Conservation (phyloP, 2,113 vertebrate genomes). For the Machaerirhynchus nigripectus region DNA sequence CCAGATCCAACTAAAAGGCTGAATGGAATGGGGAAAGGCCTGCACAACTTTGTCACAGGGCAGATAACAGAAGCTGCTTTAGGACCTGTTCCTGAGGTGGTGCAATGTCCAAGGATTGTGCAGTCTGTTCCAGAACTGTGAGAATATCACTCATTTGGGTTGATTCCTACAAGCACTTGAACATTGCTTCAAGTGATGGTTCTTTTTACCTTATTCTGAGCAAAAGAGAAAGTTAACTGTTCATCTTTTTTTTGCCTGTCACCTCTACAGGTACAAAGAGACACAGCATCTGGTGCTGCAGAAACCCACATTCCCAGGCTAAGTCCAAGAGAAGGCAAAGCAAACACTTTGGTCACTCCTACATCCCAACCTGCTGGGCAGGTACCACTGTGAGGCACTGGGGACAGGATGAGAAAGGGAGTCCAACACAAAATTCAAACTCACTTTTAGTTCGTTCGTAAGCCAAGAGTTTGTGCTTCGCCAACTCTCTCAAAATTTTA, state of each 20-base stretch:
- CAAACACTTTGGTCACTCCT: neutral
- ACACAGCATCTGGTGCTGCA: neutral
- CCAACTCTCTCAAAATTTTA: slow-evolving; percentile 90
- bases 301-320: neutral
- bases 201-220: neutral
- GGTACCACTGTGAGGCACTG: neutral
- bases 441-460: slow-evolving; percentile 91
- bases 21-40: neutral
- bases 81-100: neutral
- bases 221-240: neutral
- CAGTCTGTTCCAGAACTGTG: neutral
- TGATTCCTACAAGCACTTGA: neutral
- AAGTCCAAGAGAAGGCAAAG: neutral
- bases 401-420: neutral
- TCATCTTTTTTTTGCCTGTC: neutral
- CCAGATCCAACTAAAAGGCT: neutral
- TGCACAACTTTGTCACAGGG: neutral
- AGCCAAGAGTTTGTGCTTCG: slow-evolving; percentile 88
- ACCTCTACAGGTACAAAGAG: neutral
- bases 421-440: slow-evolving; percentile 1
- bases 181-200: neutral
- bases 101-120: neutral
- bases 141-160: neutral
- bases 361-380: neutral
- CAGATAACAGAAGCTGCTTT: neutral